Base-by-base conservation (phyloP, 2,113 vertebrate species). In the Myiozetetes cayanensis region DNA sequence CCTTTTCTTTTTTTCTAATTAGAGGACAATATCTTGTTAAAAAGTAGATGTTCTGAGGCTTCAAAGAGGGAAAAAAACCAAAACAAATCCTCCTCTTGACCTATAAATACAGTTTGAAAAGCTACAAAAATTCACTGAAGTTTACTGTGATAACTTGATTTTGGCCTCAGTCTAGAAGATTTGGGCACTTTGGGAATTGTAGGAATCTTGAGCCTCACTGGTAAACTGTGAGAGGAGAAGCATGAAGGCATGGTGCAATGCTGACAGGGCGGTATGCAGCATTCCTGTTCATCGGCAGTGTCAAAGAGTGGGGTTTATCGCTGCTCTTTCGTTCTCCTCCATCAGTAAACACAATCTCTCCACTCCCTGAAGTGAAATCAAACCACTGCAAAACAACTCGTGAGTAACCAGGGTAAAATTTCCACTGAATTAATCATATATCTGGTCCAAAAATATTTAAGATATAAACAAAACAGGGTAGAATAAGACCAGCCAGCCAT, bases 391-490 rank as follows among this genome's bases (percentile, higher is more conserved):
- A 96, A 87, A 83, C 68, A 93, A 75, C 58, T 81, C 1, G 0
- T 50, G 87, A 90, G 82, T 53, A 95, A 92, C 39, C 31, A 65
- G 24, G 74, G 63, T 92, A 95, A 96, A 95, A 90, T 97, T 96
- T 95, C 87, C 87, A 62, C 76, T 65, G 88, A 70, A 96, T 94
- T 90, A 96, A 95, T 92, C 88, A 80, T 68, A 75, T 76, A 85
- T 93, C 78, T 94, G 27, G 11, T 92, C 85, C 94, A 79, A 85
- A 85, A 93, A 96, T 92, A 95, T 87, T 86, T 95, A 50, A 87
- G 85, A 80, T 94, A 85, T 73, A 55, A 95, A 96, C 87, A 96
- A 95, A 93, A 88, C 37, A 79, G 77, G 94, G 95, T 87, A 87
- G 88, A 96, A 65, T 87, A 90, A 79, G 88, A 87, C 73, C 49